Conservation (phyloP, 30 jellyfish, hydroid and myxozoan species). For the Hydra vulgaris region DNA sequence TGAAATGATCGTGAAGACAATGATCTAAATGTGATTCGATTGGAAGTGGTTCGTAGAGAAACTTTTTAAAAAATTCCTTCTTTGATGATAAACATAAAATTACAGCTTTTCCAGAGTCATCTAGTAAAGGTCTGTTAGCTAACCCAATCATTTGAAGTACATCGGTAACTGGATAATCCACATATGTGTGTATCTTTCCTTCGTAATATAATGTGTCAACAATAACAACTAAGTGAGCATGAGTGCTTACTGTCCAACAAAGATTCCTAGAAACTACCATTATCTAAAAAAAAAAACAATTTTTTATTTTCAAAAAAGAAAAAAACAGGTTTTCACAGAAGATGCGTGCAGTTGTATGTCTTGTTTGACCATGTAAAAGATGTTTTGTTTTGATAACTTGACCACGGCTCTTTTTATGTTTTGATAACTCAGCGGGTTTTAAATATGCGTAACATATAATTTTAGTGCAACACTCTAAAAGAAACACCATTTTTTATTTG, state of each 20-base stretch:
- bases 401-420: no score
- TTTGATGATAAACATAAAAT: constrained; percentile 82
- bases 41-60: constrained; percentile 88
- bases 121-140: constrained; percentile 81
- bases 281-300: constrained; percentile 22
- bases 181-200: constrained; percentile 83
- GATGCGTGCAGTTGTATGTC: no score
- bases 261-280: constrained; percentile 82
- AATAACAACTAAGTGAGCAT: constrained; percentile 71
- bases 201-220: constrained; percentile 90
- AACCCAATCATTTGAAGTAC: constrained; percentile 88
- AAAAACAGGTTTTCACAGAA: neutral
- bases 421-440: no score
- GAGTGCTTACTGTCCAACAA: constrained; percentile 81
- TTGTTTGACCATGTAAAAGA: no score
- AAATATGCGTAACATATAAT: no score
- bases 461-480: no score
- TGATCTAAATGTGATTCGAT: constrained; percentile 98
- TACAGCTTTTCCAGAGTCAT: constrained; percentile 84
- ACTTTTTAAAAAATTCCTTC: constrained; percentile 78
- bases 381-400: no score
- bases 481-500: no score
- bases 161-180: constrained; percentile 95
- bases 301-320: neutral
- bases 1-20: constrained; percentile 96